Base-by-base conservation (phyloP, 2,888 invertebrate genomes). In the Chouioia cunea region DNA sequence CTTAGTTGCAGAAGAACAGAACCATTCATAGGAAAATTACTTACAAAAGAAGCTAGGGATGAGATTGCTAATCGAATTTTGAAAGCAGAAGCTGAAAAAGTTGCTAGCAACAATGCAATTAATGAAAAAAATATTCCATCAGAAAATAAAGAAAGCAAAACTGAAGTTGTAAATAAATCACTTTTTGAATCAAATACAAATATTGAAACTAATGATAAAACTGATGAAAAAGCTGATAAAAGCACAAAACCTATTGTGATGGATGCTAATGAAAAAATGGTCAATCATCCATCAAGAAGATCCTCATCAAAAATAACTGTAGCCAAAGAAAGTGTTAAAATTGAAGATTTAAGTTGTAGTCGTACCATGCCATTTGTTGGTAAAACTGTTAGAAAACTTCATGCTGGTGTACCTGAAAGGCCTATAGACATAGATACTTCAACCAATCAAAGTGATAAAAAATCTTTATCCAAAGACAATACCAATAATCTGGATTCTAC, bases 11-110 rank as follows among this genome's bases (percentile, higher is more conserved):
- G 69, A 52, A 22, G 75, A 65, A 74, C 62, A 22, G 57, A 69
- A 53, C 64, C 57, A 10, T 74, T 74, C 47, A 52, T 65, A 57
- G 74, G 69, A 8, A 75, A 75, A 67, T 65, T 66, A n/a, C 52
- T 46, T 57, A 66, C 62, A 46, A 75, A 62, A 62, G 68, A 65
- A 58, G 57, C 60, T 44, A 72, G 71, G 50, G 52, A 53, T 27
- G 15, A 23, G 48, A 44, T 68, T 50, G 57, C 66, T 56, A 64
- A 74, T 65, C 57, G 62, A 58, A 48, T 71, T 47, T 63, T 71
- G 46, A 70, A 64, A 43, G 47, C 22, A 46, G 48, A 68, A 23
- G 48, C 12, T 16, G 46, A 52, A 62, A 36, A 36, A 36, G 15
- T 18, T 12, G 44, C 52, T 16, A 16, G 23, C 16, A 53, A n/a